Percentiles rank a stretch among this genome's conserved stretches.
Conservation (phyloP, 2,888 invertebrate genomes). For the Nebria brevicollis region DNA sequence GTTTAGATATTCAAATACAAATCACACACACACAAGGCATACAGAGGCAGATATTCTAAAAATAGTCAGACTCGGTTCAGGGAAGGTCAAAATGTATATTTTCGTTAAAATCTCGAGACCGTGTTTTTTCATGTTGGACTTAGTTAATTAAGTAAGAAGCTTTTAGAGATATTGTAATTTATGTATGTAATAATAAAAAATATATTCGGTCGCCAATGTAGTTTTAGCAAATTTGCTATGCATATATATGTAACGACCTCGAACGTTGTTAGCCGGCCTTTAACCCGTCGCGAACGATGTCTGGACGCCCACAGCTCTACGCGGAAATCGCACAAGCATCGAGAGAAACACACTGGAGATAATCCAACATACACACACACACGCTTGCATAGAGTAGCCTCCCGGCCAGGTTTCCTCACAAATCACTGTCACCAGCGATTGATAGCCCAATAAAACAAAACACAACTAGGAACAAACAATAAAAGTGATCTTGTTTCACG, state of each 20-base stretch:
- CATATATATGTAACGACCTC: constrained; percentile 31
- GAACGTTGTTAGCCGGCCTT: constrained; percentile 27
- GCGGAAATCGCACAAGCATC: constrained; percentile 22
- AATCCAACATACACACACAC: background rate
- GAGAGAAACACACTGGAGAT: constrained; percentile 4
- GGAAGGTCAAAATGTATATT: too few relatives aligned
- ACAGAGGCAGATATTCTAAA: too few relatives aligned
- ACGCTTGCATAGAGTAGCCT: background rate
- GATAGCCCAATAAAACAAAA: constrained; percentile 42
- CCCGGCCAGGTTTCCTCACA: constrained; percentile 20
- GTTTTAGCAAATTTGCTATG: background rate
- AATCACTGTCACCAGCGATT: constrained; percentile 37
- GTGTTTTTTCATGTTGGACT: too few relatives aligned
- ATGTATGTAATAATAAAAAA: background rate
- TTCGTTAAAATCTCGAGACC: too few relatives aligned
- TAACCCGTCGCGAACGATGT: constrained; percentile 28
- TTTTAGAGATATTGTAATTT: too few relatives aligned
- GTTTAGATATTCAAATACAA: too few relatives aligned
- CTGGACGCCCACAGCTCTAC: constrained; percentile 32
- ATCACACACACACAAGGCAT: too few relatives aligned
- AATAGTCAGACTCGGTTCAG: too few relatives aligned
- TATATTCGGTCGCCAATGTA: background rate
- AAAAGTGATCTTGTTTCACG: constrained; percentile 15
- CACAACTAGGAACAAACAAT: constrained; percentile 37
- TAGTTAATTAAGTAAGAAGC: too few relatives aligned